These are phyloP conservation scores for Penaeus japonicus DNA, from an alignment of 1,140 invertebrate genomes.

Conservation along the genomic window DNA sequence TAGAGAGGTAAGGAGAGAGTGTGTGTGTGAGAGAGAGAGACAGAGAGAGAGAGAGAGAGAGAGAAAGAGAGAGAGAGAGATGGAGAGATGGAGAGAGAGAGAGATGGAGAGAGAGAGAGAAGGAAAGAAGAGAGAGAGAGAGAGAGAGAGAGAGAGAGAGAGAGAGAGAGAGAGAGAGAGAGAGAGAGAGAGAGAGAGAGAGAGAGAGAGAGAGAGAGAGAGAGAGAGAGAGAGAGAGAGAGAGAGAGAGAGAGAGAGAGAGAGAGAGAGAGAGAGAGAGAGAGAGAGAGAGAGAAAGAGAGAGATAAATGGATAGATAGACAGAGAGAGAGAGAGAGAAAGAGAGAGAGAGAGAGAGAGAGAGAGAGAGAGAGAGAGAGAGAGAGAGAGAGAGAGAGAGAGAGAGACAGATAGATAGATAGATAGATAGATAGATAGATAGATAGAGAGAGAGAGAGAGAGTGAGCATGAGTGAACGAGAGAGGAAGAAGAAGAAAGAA, in stretches of 20 bases:
- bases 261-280: background rate
- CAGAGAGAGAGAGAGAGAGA: too few relatives aligned
- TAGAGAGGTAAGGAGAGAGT: too few relatives aligned
- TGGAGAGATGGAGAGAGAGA: too few relatives aligned
- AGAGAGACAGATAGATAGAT: background rate
- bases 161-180: conserved; percentile 18
- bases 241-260: conserved; percentile 6
- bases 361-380: background rate
- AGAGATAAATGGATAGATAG: conserved; percentile 18
- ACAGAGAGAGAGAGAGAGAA: conserved; percentile 20
- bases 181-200: background rate
- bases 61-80: too few relatives aligned
- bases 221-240: conserved; percentile 29
- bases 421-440: background rate
- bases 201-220: conserved; percentile 20
- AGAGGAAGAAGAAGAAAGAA: background rate
- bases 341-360: conserved; percentile 17
- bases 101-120: too few relatives aligned
- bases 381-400: background rate
- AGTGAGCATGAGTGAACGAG: too few relatives aligned
- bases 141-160: too few relatives aligned
- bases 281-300: conserved; percentile 35
- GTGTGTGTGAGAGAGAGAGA: too few relatives aligned
- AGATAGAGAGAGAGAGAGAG: background rate
- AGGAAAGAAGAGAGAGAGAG: too few relatives aligned